Percentiles rank a stretch among this genome's conserved stretches.
phyloP scores from a whole-genome alignment of 2,888 invertebrate species.

The Andrena haemorrhoa region DNA sequence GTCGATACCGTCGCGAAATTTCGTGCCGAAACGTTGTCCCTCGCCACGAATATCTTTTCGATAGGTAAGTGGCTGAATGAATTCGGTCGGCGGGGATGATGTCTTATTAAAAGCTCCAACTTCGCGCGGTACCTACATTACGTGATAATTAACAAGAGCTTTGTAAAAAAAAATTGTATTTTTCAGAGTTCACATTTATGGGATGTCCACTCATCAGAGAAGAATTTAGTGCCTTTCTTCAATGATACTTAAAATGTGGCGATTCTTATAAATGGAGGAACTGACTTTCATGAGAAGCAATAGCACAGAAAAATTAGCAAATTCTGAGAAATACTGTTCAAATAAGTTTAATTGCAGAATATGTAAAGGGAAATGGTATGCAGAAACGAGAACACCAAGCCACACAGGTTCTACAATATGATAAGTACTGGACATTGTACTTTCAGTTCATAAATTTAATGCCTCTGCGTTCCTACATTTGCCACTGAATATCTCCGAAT shows the following conservation, averaged over 20 bases:
- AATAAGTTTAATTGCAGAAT: too few species aligned
- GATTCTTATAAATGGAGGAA: too few species aligned
- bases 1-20: slow-evolving; percentile 41
- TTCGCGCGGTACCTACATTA: not conserved
- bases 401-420: not conserved
- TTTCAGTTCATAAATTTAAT: not conserved
- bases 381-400: too few species aligned
- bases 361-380: too few species aligned
- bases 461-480: not conserved
- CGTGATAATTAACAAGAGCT: not conserved
- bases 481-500: not conserved
- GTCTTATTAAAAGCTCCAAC: slow-evolving; percentile 14
- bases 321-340: too few species aligned
- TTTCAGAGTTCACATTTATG: too few species aligned
- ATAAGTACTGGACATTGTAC: not conserved
- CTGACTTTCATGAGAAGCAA: too few species aligned
- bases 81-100: not conserved
- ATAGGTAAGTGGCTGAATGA: slow-evolving; percentile 3
- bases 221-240: too few species aligned
- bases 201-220: too few species aligned
- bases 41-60: not conserved
- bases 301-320: too few species aligned
- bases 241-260: too few species aligned
- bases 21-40: slow-evolving; percentile 21
- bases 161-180: too few species aligned